Evolutionary conservation across 2,113 vertebrate species (phyloP).

Genomic region (Panthera tigris): DNA sequence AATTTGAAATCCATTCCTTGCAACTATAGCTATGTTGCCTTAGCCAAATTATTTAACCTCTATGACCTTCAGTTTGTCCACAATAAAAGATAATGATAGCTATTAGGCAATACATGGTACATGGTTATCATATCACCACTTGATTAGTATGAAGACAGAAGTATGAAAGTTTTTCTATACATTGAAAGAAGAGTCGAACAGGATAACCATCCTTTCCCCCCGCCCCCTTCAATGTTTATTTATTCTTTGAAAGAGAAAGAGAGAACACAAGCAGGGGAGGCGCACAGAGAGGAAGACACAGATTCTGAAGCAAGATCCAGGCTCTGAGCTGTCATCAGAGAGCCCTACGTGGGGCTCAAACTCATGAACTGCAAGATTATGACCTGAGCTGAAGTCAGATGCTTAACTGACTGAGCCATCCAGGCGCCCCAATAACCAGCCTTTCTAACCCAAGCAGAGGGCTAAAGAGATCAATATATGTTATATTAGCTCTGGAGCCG

Average conservation of each 20-base stretch:
- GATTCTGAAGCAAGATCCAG: too few relatives aligned
- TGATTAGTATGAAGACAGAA: not conserved
- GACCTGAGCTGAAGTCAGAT: too few relatives aligned
- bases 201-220: not conserved
- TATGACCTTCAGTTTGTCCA: not conserved
- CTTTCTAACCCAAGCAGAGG: not conserved
- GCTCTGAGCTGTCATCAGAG: too few relatives aligned
- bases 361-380: too few relatives aligned
- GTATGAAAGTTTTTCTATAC: not conserved
- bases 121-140: not conserved
- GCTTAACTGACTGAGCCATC: too few relatives aligned
- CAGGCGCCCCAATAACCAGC: not conserved
- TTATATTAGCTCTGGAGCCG: not conserved
- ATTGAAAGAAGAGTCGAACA: not conserved
- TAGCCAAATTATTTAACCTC: not conserved
- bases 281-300: too few relatives aligned
- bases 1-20: not conserved
- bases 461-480: not conserved
- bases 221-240: too few relatives aligned
- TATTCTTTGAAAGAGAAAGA: too few relatives aligned
- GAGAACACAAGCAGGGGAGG: too few relatives aligned
- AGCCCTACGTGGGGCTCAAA: too few relatives aligned
- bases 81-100: not conserved
- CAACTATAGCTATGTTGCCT: not conserved
- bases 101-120: not conserved